A percentile compares a stretch with the other conserved stretches of the same genome.
Conservation (phyloP, 2,888 invertebrate species). For the Deilephila porcellus region DNA sequence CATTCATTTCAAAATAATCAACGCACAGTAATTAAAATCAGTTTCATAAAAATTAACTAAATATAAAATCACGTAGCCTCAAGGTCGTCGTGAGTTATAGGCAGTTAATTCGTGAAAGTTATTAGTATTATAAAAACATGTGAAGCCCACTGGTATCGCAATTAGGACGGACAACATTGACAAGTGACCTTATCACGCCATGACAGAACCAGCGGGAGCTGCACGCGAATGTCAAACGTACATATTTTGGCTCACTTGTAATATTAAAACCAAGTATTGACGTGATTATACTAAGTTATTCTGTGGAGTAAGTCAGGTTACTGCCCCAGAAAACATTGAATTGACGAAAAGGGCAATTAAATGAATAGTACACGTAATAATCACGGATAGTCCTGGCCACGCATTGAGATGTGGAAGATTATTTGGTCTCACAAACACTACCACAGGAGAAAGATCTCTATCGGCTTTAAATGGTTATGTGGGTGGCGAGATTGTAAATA, state of each 20-base stretch:
- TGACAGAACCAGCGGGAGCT: constrained; percentile 5
- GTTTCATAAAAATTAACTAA: not conserved
- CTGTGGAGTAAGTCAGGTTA: too few relatives aligned
- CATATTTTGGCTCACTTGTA: not conserved
- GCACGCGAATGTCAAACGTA: constrained; percentile 24
- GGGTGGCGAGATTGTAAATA: too few relatives aligned
- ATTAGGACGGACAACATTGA: constrained; percentile 19
- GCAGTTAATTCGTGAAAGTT: not conserved
- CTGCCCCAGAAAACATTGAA: too few relatives aligned
- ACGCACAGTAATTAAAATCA: too few relatives aligned
- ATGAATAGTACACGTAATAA: too few relatives aligned
- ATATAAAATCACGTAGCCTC: not conserved
- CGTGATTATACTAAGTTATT: not conserved
- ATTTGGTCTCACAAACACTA: too few relatives aligned
- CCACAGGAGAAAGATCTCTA: too few relatives aligned
- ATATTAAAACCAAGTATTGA: not conserved
- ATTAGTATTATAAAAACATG: constrained; percentile 8
- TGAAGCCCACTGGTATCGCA: not conserved
- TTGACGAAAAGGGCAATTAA: too few relatives aligned
- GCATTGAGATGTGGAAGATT: too few relatives aligned
- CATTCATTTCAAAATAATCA: too few relatives aligned
- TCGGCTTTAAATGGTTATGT: too few relatives aligned
- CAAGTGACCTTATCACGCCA: constrained; percentile 27
- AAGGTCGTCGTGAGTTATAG: not conserved
- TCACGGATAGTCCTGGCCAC: too few relatives aligned